These are phyloP conservation scores for Melanotaenia maccullochi DNA, from an alignment of 2,797 vertebrate species.

Conservation along the genomic window DNA sequence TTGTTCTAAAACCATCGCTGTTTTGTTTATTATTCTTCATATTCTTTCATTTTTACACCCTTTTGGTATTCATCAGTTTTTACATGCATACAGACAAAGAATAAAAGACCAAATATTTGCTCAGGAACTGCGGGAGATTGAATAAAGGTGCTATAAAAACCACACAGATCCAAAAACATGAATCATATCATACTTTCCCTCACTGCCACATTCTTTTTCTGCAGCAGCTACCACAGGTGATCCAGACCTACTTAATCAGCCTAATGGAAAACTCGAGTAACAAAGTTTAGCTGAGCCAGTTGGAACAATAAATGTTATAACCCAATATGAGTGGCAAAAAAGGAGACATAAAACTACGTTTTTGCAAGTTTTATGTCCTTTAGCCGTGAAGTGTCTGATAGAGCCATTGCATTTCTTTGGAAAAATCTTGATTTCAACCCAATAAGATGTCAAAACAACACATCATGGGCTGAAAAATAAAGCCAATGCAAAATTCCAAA, in stretches of 20 bases:
- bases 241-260: conserved; percentile 46
- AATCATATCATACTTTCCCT: conserved; percentile 53
- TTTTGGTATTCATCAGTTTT: conserved; percentile 67
- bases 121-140: conserved; percentile 81
- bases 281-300: conserved; percentile 23
- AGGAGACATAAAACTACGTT: too few species aligned
- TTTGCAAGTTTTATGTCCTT: too few species aligned
- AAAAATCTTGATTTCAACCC: background rate
- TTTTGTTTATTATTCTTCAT: background rate
- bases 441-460: conserved; percentile 39
- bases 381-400: too few species aligned
- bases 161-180: conserved; percentile 56
- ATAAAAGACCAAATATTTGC: conserved; percentile 78
- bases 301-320: conserved; percentile 42
- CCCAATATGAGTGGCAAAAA: too few species aligned
- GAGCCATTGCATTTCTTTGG: too few species aligned
- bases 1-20: conserved; percentile 47
- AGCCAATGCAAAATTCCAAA: background rate
- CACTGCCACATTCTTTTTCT: conserved; percentile 51
- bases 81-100: conserved; percentile 78
- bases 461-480: conserved; percentile 10
- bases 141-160: conserved; percentile 80
- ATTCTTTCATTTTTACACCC: conserved; percentile 47
- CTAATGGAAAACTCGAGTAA: conserved; percentile 48
- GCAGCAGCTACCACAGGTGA: conserved; percentile 42